Base-by-base conservation (phyloP, 2,113 vertebrate species). In the Cyprinodon variegatus region DNA sequence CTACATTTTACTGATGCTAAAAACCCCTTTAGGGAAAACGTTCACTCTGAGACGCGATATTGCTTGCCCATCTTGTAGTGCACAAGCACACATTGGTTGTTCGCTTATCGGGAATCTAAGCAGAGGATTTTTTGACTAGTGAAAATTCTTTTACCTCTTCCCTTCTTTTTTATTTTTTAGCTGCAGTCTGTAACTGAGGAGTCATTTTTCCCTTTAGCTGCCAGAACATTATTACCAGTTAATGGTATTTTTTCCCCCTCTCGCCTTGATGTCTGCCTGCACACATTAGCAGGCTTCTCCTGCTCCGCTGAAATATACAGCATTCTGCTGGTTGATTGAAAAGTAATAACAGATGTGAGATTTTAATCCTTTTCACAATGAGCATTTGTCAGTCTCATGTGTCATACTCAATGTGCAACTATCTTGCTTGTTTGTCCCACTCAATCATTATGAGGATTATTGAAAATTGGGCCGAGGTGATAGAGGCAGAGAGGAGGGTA, bases 401-500 rank as follows among this genome's bases (percentile, higher is more conserved):
- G 37, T 81, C 70, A 78, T 65, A 83, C 73, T 76, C 46, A 81
- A 40, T 78, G 69, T 80, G 41, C 57, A 63, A 46, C 36, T 17
- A 50, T 72, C 41, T 64, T 48, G 40, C 64, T 38, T 29, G 48
- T 65, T 69, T 66, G 13, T 37, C 62, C 20, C 48, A n/a, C 62
- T 69, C 53, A 61, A 77, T 68, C 38, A 82, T 66, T 69, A 66
- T 72, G 79, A 84, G 65, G 48, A 62, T 68, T 70, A 68, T 75
- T 76, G 70, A 61, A 74, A 88, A 91, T 86, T 76, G 81, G 90
- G 87, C 78, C 88, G 85, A 84, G 90, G 88, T 87, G 91, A 86
- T 84, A 67, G 64, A 77, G 20, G 53, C 71, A 81, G 76, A 88
- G 73, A 72, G 70, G 72, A 88, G 83, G 84, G 84, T 87, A 89